These are phyloP conservation scores for Rhopalosiphum maidis DNA, from an alignment of 1,140 invertebrate species.

Conservation along the genomic window DNA sequence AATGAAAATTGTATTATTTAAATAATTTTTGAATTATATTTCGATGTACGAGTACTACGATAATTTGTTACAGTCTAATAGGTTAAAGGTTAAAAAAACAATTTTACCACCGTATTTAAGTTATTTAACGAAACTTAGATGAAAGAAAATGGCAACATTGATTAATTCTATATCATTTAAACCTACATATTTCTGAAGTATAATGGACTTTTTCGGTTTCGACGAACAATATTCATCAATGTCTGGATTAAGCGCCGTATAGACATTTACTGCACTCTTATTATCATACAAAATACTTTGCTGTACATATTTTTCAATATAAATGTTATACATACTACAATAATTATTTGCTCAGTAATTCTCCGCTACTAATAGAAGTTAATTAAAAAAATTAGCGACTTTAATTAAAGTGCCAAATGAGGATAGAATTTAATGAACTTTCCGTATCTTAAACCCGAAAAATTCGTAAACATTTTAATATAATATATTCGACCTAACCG, in stretches of 20 bases:
- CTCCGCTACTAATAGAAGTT: background rate
- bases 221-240: background rate
- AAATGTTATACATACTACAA: background rate
- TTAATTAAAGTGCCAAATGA: background rate
- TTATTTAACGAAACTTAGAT: background rate
- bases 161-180: background rate
- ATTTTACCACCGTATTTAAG: background rate
- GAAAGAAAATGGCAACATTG: background rate
- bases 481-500: background rate
- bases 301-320: background rate
- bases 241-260: background rate
- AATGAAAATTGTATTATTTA: background rate
- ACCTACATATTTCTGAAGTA: background rate
- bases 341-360: background rate
- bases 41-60: background rate
- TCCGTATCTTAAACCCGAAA: background rate
- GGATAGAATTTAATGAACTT: background rate
- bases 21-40: background rate
- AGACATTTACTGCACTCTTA: background rate
- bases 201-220: background rate
- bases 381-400: background rate
- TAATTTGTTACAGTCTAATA: background rate
- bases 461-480: background rate
- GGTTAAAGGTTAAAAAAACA: background rate
- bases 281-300: background rate